Evolutionary conservation across 2,888 invertebrate species (phyloP), one percentile per base, ranked within the genome.

Genomic region (Trissolcus japonicus): DNA sequence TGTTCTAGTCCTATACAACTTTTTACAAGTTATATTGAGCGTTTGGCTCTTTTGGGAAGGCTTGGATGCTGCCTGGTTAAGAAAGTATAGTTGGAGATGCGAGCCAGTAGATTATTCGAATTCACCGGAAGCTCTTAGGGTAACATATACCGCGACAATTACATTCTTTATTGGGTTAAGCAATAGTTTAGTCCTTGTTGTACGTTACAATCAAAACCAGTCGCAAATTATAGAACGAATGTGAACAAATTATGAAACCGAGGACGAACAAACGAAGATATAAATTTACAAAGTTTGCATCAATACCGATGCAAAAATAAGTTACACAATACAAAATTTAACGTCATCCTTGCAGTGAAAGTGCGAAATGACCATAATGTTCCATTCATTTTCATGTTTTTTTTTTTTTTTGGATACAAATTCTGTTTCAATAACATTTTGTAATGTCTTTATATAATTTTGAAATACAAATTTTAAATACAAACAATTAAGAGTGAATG

Each of bases 41-140:
- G 89, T 92, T 35, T 97, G 93, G 92, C 90, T 96, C 80, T 96
- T 97, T 87, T 91, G 92, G 86, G 94, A 95, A 93, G 94, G 94
- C 65, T 90, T 95, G 60, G 92, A 92, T 80, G 93, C 92, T 0
- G 95, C 94, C 9, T 96, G 96, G 96, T 91, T 95, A 79, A 91
- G 91, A 76, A 93, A 93, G 76, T 98, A 97, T 90, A 96, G 94
- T 89, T 95, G 95, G 92, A 94, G 93, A 84, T 98, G 98, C 89
- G 95, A 98, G 89, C 96, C 97, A 2, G 96, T 98, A 0, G 97
- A 98, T 89, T 94, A 92, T 85, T 95, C 97, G 0, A 90, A 90
- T 51, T 89, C 92, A 2, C 94, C 95, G 1, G 92, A 93, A 85
- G 96, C 96, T 13, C 89, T 96, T 79, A 91, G 96, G 89, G 97